Evolutionary conservation across 2,113 vertebrate genomes (phyloP), one percentile per base, ranked within the genome.

Genomic region (Silurus glanis): DNA sequence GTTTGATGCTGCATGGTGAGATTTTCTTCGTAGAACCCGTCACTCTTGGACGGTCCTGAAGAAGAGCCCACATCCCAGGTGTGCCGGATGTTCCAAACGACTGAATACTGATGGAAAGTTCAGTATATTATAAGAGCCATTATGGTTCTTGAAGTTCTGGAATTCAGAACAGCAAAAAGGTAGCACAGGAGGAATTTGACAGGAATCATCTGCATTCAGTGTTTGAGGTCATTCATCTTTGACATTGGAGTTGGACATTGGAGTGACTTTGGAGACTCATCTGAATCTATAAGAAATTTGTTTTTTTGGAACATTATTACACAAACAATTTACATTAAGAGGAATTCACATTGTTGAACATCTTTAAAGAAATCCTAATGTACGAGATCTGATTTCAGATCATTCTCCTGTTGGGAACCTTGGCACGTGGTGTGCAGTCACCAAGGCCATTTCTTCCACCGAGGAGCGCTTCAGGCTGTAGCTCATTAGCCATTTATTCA

Each of bases 391-490:
- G 45, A 49, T 21, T 21, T 72, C 3, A 47, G 1, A 9, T 72
- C 17, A 75, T 13, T 9, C 51, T 51, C 5, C 47, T 13, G 10
- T 51, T 75, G 4, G 47, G 25, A n/a, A 51, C 21, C 0, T 51
- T 47, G 67, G 28, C 1, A 2, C 12, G 71, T 82, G 80, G 21
- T 51, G 47, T 53, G 19, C 21, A 23, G 16, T 9, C 45, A 5
- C 71, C 5, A 0, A 76, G 51, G 23, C 10, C 47, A 23, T 14
- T 56, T 28, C 16, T 8, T 28, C 28, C 19, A 23, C 78, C 64
- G 25, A 37, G n/a, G 25, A 61, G 69, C 12, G 45, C 76, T 80
- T 59, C 58, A 66, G 72, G 25, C 61, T 88, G 81, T 64, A 59
- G 61, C 61, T 67, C 21, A 66, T 49, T 82, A 62, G 12, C 7